A percentile compares a stretch with the other conserved stretches of the same genome.
These are phyloP conservation scores for Microcebus tavaratra DNA, from an alignment of 2,113 vertebrate species.

Conservation along the genomic window DNA sequence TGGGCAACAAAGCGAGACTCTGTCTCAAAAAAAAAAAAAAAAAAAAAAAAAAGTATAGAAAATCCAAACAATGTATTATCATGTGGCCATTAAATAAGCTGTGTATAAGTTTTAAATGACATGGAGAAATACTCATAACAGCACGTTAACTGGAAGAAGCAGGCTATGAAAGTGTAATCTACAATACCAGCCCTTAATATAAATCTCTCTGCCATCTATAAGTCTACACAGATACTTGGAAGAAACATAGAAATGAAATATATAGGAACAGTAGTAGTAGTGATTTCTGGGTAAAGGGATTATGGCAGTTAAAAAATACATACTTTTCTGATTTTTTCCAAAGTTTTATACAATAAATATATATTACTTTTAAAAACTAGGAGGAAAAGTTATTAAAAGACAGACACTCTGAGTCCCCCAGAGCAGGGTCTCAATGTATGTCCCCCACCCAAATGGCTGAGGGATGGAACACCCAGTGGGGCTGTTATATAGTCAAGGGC, in stretches of 20 bases:
- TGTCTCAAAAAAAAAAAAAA: no score
- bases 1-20: no score
- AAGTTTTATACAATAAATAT: not conserved
- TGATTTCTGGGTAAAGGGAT: not conserved
- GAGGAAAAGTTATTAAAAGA: not conserved
- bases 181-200: not conserved
- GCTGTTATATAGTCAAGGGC: not conserved
- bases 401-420: not conserved
- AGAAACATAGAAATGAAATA: not conserved
- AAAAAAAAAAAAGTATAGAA: not conserved
- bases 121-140: not conserved
- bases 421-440: not conserved
- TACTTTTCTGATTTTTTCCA: not conserved
- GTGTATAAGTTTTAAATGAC: not conserved
- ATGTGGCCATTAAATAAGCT: not conserved
- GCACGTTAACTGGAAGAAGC: not conserved
- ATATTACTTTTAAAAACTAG: not conserved
- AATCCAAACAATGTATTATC: not conserved
- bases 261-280: not conserved
- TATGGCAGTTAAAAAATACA: not conserved
- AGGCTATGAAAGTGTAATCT: not conserved
- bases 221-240: not conserved
- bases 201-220: not conserved
- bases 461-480: not conserved
- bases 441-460: rapidly evolving